Evolutionary conservation across 2,113 vertebrate genomes (phyloP).

Genomic region (Eublepharis macularius): DNA sequence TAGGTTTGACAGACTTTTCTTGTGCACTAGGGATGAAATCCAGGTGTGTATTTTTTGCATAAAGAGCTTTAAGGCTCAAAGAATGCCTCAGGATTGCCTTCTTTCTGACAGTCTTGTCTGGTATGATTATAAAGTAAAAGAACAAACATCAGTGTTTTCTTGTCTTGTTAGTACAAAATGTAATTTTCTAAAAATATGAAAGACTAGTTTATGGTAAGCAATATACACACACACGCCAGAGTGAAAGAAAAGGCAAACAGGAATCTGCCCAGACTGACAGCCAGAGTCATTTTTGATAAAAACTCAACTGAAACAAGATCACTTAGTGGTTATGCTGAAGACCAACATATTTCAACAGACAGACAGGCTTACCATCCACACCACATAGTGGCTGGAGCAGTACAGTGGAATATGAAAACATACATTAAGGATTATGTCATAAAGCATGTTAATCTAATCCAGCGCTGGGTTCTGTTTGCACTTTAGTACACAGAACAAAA

Average conservation of each 20-base stretch:
- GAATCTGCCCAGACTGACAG: neutral
- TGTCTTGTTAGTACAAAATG: neutral
- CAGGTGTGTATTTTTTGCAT: rapidly evolving
- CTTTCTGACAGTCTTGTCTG: neutral
- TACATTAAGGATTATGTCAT: constrained; percentile 13
- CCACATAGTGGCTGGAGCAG: neutral
- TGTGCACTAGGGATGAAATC: rapidly evolving
- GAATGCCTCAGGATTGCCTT: rapidly evolving
- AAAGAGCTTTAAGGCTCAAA: neutral
- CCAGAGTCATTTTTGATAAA: constrained; percentile 9
- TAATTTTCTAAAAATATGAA: neutral
- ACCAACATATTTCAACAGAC: neutral
- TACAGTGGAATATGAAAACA: constrained; percentile 4
- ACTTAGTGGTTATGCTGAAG: neutral
- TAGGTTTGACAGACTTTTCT: neutral
- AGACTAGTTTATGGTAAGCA: neutral
- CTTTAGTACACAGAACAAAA: neutral
- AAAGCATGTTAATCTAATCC: neutral
- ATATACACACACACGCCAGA: neutral
- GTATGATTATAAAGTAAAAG: neutral
- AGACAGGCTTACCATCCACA: neutral
- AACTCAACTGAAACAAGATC: constrained; percentile 15
- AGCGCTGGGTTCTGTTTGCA: neutral
- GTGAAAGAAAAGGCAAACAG: neutral
- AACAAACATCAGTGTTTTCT: neutral